Evolutionary conservation across 2,888 invertebrate genomes (phyloP), one percentile per base, ranked within the genome.

Genomic region (Nomada hirtipes): DNA sequence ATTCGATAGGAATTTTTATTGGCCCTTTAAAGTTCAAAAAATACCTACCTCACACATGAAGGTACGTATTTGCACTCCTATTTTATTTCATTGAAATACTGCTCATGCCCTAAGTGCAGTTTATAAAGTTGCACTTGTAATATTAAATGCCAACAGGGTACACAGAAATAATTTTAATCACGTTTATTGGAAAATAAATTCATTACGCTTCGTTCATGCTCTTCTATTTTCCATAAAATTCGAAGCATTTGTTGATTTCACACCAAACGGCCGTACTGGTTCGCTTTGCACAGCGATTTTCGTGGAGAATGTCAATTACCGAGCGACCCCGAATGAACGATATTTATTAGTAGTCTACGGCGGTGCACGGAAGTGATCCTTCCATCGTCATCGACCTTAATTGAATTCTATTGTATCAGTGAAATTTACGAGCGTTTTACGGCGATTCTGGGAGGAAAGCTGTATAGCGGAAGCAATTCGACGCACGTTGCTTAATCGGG

Each of bases 381-480:
- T 57, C 47, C 23, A 68, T 52, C 42, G 26, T 60, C 59, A 59
- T 23, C 59, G 59, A 59, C 26, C 52, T 69, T 75, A 75, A 75
- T 75, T 69, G 68, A 70, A 75, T 69, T 69, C 75, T 60, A 75
- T 59, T 52, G 60, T 69, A 42, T 18, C 36, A 42, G 18, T 4
- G 57, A 69, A 69, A 75, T 75, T 69, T 60, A 75, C 57, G 69
- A 69, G 11, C 23, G 18, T 69, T 69, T 69, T 69, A 57, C 44
- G 36, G 23, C n/a, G n/a, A 42, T 57, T 42, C 23, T 57, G 9
- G 13, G 42, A 42, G 2, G 29, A 2, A 10, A 2, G 36, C 36
- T 11, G 23, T 2, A 13, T 42, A 15, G 42, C 55, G 55, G 10
- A 44, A 57, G 18, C 57, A 53, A 4, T 44, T 44, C 69, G 20